Evolutionary conservation across 2,888 invertebrate genomes (phyloP), one percentile per base, ranked within the genome.

Genomic region (Euzetes globulus): DNA sequence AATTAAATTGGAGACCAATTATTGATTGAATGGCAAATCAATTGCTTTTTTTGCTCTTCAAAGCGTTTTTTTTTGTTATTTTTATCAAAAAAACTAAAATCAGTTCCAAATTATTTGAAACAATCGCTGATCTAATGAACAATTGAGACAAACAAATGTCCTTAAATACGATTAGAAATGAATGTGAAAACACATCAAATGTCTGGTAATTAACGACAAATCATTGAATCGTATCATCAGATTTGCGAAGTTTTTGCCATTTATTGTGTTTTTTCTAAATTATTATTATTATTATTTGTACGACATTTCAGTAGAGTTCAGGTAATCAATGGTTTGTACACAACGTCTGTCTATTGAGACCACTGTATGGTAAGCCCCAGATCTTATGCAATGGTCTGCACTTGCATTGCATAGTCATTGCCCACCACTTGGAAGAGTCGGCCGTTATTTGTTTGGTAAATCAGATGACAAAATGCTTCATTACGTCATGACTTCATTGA

Each of bases 231-330:
- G 13, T 55, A 22, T 55, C 22, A 55, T 25, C 2, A 55, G 11
- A 55, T 25, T 55, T 55, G 55, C 55, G 22, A 55, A 9, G 19
- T 55, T 55, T 52, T 55, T 22, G 55, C 55, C 17, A 50, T 55
- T 55, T 55, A 55, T 55, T 55, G 55, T 55, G 22, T 55, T 55
- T 25, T 55, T 55, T 19, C 9, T 55, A 15, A 27, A 33, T 33
- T 63, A 33, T 63, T 65, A 65, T 65, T 65, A 65, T 65, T 65
- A 65, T 65, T 65, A 65, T 37, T 65, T 41, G 19, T 65, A 65
- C 65, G 65, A 65, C 65, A 65, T 65, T 37, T 17, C 37, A 65
- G 29, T 37, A 37, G 27, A 63, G 17, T 63, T 7, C 9, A 52
- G 19, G 65, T 65, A 33, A 6, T 33, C 3, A 17, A 63, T n/a